Evolutionary conservation across 2,888 invertebrate genomes (phyloP).

Genomic region (Aphidoletes aphidimyza): DNA sequence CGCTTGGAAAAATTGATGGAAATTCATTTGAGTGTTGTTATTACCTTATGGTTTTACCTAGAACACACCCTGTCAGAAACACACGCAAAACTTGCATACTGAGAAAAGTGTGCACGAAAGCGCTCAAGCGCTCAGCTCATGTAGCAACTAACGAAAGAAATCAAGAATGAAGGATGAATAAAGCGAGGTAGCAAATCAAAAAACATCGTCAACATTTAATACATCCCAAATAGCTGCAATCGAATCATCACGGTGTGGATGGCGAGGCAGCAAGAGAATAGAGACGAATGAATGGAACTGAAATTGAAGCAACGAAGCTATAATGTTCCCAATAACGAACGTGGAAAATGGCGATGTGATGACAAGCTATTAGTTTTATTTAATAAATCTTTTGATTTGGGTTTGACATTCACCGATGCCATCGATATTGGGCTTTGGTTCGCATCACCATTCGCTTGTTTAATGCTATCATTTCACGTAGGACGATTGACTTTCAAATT

Average conservation of each 20-base stretch:
- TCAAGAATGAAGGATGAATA: no score
- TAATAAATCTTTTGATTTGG: constrained; percentile 49
- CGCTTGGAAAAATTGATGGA: constrained; percentile 42
- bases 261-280: no score
- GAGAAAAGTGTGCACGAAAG: background rate
- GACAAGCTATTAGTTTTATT: constrained; percentile 49
- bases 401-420: background rate
- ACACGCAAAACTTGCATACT: constrained; percentile 39
- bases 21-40: constrained; percentile 16
- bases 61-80: constrained; percentile 30
- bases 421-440: background rate
- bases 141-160: background rate
- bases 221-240: background rate
- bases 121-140: background rate
- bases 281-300: no score
- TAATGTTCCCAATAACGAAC: background rate
- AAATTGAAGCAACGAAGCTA: background rate
- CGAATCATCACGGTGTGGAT: background rate
- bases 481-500: constrained; percentile 40
- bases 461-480: constrained; percentile 11
- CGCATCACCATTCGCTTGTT: background rate
- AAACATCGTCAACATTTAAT: constrained; percentile 23
- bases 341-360: constrained; percentile 30
- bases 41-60: background rate
- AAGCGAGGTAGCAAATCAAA: background rate